Evolutionary conservation across 92 coral and sea anemone genomes (phyloP).

Genomic region (Blastomussa wellsi): DNA sequence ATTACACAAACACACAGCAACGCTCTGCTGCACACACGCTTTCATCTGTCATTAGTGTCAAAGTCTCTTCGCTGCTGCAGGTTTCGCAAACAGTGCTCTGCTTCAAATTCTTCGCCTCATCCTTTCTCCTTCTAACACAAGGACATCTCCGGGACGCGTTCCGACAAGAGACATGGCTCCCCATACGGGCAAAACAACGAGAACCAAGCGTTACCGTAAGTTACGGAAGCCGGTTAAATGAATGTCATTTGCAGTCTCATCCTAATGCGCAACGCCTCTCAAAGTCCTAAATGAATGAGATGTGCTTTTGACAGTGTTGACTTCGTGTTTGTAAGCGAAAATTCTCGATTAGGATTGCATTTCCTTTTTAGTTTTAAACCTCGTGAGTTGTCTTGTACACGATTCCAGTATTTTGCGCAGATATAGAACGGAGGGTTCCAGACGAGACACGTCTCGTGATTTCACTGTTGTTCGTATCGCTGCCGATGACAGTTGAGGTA

Average conservation of each 20-base stretch:
- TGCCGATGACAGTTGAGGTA: conserved; percentile 46
- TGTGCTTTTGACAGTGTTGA: conserved; percentile 58
- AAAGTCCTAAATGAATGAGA: conserved; percentile 76
- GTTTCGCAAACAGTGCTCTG: conserved; percentile 95
- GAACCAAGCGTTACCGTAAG: conserved; percentile 89
- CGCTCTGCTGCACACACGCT: conserved; percentile 97
- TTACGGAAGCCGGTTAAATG: conserved; percentile 51
- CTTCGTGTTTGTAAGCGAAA: conserved; percentile 18
- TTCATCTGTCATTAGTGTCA: conserved; percentile 99
- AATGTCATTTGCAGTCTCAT: conserved; percentile 70
- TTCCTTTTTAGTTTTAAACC: not conserved
- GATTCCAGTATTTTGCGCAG: conserved; percentile 6
- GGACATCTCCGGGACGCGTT: conserved; percentile 26
- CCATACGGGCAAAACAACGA: conserved; percentile 72
- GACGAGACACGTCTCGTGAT: conserved; percentile 55
- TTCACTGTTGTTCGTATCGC: conserved; percentile 45
- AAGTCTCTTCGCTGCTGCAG: conserved; percentile 98
- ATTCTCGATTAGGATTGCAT: conserved; percentile 2
- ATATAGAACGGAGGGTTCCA: conserved; percentile 4
- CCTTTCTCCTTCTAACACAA: conserved; percentile 15
- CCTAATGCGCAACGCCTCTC: conserved; percentile 88
- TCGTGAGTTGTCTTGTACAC: not conserved
- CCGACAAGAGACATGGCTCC: conserved; percentile 69
- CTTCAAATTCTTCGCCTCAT: conserved; percentile 29
- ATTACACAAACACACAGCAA: conserved; percentile 97